Evolutionary conservation across 2,113 vertebrate species (phyloP).

Genomic region (Entosphenus tridentatus): DNA sequence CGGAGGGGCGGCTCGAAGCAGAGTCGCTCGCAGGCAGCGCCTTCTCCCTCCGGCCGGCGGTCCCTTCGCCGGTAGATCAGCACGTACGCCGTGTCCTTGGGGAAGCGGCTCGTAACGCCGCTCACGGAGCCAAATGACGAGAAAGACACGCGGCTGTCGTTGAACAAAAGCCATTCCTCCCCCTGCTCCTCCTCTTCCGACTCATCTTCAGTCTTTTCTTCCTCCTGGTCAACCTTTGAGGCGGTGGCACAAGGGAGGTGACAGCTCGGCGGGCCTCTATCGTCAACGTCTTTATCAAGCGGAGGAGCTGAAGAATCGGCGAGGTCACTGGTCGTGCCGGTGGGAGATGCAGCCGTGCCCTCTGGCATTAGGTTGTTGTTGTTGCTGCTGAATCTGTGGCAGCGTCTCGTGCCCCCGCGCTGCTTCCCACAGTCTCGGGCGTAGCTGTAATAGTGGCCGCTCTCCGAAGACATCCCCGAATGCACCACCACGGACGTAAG

Average conservation of each 20-base stretch:
- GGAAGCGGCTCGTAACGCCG: conserved; percentile 82
- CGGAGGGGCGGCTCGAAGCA: conserved; percentile 57
- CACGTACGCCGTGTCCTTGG: conserved; percentile 93
- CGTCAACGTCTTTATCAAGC: too few relatives aligned
- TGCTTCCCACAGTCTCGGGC: conserved; percentile 19
- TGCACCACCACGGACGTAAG: conserved; percentile 90
- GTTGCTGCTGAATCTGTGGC: conserved; percentile 16
- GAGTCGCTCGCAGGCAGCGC: too few relatives aligned
- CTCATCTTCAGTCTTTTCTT: conserved; percentile 16
- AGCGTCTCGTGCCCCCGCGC: too few relatives aligned
- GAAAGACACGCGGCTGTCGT: conserved; percentile 89
- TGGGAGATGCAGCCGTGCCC: conserved; percentile 20
- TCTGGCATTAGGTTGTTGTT: conserved; percentile 27
- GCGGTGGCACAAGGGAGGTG: neutral
- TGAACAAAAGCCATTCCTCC: conserved; percentile 85
- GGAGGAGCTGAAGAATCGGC: too few relatives aligned
- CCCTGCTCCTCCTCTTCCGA: conserved; percentile 26
- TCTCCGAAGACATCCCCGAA: conserved; percentile 88
- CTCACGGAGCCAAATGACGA: conserved; percentile 85
- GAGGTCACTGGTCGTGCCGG: conserved; percentile 7
- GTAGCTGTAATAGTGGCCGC: conserved; percentile 92
- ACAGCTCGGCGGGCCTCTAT: too few relatives aligned
- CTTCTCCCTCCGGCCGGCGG: too few relatives aligned
- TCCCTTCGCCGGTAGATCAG: conserved; percentile 49
- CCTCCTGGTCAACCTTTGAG: conserved; percentile 13